Conservation (phyloP, 2,888 invertebrate species). For the Apodemia zela region DNA sequence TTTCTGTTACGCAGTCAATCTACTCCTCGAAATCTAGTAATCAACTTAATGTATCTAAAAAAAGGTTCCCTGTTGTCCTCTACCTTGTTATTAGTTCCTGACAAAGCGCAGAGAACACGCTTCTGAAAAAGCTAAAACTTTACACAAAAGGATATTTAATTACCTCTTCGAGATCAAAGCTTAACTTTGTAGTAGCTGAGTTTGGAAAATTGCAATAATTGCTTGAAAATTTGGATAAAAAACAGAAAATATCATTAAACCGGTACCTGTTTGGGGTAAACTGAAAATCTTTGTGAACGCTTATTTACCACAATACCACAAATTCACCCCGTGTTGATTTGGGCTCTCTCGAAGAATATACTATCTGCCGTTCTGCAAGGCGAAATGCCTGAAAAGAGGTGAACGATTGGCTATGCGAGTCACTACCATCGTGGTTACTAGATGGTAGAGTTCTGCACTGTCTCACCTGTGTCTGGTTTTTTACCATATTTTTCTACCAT, state of each 20-base stretch:
- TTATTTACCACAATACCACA: too few species aligned
- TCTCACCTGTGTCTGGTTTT: too few species aligned
- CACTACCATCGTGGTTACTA: too few species aligned
- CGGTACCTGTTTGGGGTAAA: too few species aligned
- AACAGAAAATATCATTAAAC: not conserved
- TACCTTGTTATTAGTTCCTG: slow-evolving; percentile 18
- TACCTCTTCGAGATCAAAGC: slow-evolving; percentile 32
- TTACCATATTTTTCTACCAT: too few species aligned
- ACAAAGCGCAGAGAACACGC: slow-evolving; percentile 13
- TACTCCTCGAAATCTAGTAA: slow-evolving; percentile 9
- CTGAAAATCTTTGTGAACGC: too few species aligned
- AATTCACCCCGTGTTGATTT: too few species aligned
- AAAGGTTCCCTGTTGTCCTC: slow-evolving; percentile 33
- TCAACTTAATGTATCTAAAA: slow-evolving; percentile 15
- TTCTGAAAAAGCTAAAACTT: slow-evolving; percentile 24
- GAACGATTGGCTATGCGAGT: too few species aligned
- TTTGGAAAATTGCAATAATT: slow-evolving; percentile 13
- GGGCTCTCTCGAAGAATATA: too few species aligned
- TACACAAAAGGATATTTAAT: slow-evolving; percentile 32
- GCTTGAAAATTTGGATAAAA: not conserved
- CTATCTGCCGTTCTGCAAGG: too few species aligned
- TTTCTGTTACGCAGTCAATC: slow-evolving; percentile 6
- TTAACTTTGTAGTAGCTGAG: slow-evolving; percentile 24
- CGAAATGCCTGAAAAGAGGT: too few species aligned
- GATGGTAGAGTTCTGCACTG: too few species aligned